phyloP scores from a whole-genome alignment of 2,888 invertebrate genomes.

The Autographa gamma region DNA sequence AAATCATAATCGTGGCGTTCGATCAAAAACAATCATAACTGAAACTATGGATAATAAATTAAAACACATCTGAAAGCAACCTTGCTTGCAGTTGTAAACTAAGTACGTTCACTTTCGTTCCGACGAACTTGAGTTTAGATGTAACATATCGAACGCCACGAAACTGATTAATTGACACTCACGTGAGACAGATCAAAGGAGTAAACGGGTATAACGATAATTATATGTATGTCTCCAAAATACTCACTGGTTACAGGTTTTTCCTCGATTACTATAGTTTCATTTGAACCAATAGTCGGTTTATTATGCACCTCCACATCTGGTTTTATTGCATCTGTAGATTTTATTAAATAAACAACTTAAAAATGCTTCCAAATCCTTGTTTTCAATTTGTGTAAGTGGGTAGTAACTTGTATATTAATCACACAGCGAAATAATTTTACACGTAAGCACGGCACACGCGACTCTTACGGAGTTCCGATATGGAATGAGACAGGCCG shows the following conservation, averaged over 20 bases:
- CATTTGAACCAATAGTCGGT: conserved; percentile 79
- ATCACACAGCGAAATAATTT: conserved; percentile 54
- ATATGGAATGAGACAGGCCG: conserved; percentile 71
- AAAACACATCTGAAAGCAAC: conserved; percentile 48
- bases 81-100: conserved; percentile 44
- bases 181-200: conserved; percentile 67
- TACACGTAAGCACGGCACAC: conserved; percentile 59
- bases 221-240: conserved; percentile 70
- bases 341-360: conserved; percentile 83
- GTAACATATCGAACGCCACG: conserved; percentile 71
- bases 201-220: conserved; percentile 69
- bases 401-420: conserved; percentile 53
- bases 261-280: conserved; percentile 80
- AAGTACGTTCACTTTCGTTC: conserved; percentile 71
- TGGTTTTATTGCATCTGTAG: conserved; percentile 85
- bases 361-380: conserved; percentile 66
- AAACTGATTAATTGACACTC: conserved; percentile 66
- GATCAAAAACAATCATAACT: conserved; percentile 40
- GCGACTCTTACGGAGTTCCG: conserved; percentile 71
- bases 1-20: conserved; percentile 70
- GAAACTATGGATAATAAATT: conserved; percentile 36
- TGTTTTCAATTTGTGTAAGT: conserved; percentile 57
- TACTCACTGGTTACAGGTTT: conserved; percentile 86
- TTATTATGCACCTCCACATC: conserved; percentile 84
- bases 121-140: conserved; percentile 53